Conservation (phyloP, 2,797 vertebrate genomes). For the Anguilla anguilla region DNA sequence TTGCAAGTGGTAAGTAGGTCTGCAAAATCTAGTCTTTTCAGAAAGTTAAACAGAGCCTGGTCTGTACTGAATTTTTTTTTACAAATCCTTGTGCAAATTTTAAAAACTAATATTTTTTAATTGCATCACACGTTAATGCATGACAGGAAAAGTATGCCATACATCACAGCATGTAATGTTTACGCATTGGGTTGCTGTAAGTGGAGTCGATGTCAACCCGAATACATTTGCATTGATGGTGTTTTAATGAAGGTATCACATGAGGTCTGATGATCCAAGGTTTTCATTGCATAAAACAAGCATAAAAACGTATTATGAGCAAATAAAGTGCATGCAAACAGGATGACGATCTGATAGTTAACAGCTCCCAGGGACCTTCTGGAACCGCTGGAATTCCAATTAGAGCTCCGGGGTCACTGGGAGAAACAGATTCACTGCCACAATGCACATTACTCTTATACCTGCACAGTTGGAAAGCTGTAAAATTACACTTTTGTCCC, state of each 20-base stretch:
- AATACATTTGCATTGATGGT: not conserved
- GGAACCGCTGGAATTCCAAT: not conserved
- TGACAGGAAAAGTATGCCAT: not conserved
- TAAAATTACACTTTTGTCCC: not conserved
- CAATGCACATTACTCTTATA: not conserved
- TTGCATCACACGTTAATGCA: not conserved
- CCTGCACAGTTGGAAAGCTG: not conserved
- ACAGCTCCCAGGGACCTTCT: not conserved
- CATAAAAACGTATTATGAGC: not conserved
- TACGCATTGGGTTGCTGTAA: not conserved
- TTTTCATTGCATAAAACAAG: not conserved
- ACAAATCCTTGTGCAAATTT: not conserved
- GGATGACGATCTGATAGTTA: not conserved
- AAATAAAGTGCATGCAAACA: not conserved
- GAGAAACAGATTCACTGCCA: not conserved
- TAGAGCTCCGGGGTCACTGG: not conserved
- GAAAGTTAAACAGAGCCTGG: not conserved
- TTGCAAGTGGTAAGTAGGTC: not conserved
- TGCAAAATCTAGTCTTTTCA: not conserved
- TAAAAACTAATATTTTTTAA: not conserved
- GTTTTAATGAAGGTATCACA: not conserved
- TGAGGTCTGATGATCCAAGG: not conserved
- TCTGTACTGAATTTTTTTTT: not conserved
- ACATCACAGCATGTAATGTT: not conserved
- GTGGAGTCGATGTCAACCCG: not conserved